Evolutionary conservation across 2,797 vertebrate species (phyloP).

Genomic region (Sebastiscus albofasciatus): DNA sequence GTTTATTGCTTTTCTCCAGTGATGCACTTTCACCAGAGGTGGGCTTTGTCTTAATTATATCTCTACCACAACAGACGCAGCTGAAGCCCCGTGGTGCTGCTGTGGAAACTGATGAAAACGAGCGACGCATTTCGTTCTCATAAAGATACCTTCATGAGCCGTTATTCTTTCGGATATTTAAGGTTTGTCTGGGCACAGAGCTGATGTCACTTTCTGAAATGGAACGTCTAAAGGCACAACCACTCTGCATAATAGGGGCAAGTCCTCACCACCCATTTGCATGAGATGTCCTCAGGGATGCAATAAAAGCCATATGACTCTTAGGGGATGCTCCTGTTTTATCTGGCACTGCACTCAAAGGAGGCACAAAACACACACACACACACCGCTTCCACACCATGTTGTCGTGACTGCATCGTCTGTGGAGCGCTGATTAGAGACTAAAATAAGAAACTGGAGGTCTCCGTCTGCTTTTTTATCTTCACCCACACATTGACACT

Average conservation of each 20-base stretch:
- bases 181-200: neutral
- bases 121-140: neutral
- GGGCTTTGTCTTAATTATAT: conserved; percentile 75
- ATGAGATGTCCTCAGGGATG: neutral
- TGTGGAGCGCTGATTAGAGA: conserved; percentile 55
- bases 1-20: conserved; percentile 68
- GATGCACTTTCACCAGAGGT: conserved; percentile 71
- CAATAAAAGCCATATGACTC: conserved; percentile 21
- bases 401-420: conserved; percentile 46
- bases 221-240: neutral
- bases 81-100: conserved; percentile 47
- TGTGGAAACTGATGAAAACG: conserved; percentile 53
- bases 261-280: neutral
- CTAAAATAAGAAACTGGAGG: conserved; percentile 38
- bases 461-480: conserved; percentile 37
- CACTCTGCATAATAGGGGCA: neutral
- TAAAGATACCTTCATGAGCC: neutral
- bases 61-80: conserved; percentile 62
- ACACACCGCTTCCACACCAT: conserved; percentile 25
- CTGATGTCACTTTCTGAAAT: neutral
- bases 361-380: conserved; percentile 7
- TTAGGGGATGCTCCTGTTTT: conserved; percentile 12
- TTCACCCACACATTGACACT: conserved; percentile 46
- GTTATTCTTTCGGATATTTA: conserved; percentile 1
- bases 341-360: neutral